Conservation (phyloP, 1,140 invertebrate species). For the Eumaeus atala region DNA sequence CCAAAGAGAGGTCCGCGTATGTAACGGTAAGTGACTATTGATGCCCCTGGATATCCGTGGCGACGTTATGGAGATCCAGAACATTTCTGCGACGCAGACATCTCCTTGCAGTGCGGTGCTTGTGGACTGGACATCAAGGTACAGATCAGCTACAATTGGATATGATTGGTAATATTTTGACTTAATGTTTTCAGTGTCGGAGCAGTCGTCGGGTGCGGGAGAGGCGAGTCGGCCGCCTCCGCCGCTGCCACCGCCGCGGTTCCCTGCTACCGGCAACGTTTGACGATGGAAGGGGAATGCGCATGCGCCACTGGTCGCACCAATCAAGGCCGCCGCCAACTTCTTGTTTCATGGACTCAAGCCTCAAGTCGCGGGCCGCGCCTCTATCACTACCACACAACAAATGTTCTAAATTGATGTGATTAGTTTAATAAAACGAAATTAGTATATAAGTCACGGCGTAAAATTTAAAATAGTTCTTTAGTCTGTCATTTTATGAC, state of each 20-base stretch:
- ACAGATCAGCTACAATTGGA: too few relatives aligned
- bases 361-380: slow-evolving; percentile 58
- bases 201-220: slow-evolving; percentile 64
- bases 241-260: slow-evolving; percentile 80
- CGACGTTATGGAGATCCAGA: too few relatives aligned
- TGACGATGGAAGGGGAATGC: slow-evolving; percentile 79
- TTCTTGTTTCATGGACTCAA: slow-evolving; percentile 73
- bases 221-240: slow-evolving; percentile 74
- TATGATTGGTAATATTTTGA: neutral
- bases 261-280: slow-evolving; percentile 79
- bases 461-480: slow-evolving; percentile 61
- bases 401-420: slow-evolving; percentile 73
- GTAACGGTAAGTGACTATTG: too few relatives aligned
- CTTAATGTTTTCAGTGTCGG: slow-evolving; percentile 52
- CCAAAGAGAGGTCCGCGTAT: too few relatives aligned
- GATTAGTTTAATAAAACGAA: slow-evolving; percentile 66
- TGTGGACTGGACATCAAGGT: too few relatives aligned
- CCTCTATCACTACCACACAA: slow-evolving; percentile 68
- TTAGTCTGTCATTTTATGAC: slow-evolving; percentile 69
- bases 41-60: too few relatives aligned
- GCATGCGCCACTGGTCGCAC: slow-evolving; percentile 64
- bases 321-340: slow-evolving; percentile 75
- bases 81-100: too few relatives aligned
- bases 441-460: slow-evolving; percentile 63
- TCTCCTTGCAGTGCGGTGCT: too few relatives aligned